Conservation (phyloP, 2,113 vertebrate species). For the Saguinus midas region DNA sequence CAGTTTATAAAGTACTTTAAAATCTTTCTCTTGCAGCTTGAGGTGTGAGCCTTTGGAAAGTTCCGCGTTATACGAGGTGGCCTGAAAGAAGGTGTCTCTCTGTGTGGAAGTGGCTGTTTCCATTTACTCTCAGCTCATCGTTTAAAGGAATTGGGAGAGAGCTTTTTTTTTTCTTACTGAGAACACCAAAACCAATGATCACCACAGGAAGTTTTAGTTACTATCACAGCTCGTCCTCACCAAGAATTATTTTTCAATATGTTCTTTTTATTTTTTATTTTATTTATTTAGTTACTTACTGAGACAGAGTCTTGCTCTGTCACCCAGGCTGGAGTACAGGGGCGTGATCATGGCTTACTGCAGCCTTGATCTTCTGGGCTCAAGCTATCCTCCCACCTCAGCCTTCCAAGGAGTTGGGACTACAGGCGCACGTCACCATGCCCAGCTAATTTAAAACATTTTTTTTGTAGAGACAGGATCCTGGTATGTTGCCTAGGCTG, state of each 20-base stretch:
- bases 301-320: too few species aligned
- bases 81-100: background rate
- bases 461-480: too few species aligned
- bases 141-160: background rate
- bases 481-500: too few species aligned
- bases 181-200: background rate
- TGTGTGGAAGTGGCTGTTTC: background rate
- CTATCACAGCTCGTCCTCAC: background rate
- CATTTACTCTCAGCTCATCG: background rate
- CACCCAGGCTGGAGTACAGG: too few species aligned
- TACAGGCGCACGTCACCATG: too few species aligned
- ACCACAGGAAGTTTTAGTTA: background rate
- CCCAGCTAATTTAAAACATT: rapidly evolving
- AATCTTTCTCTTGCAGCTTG: background rate
- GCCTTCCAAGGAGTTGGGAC: too few species aligned
- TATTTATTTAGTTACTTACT: too few species aligned
- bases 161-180: background rate
- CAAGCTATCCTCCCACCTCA: too few species aligned
- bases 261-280: constrained; percentile 1
- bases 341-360: too few species aligned
- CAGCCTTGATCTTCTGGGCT: too few species aligned
- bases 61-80: background rate
- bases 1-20: background rate
- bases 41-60: background rate
- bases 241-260: background rate